Base-by-base conservation (phyloP, 1,140 invertebrate species). In the Drosophila ercepeae region DNA sequence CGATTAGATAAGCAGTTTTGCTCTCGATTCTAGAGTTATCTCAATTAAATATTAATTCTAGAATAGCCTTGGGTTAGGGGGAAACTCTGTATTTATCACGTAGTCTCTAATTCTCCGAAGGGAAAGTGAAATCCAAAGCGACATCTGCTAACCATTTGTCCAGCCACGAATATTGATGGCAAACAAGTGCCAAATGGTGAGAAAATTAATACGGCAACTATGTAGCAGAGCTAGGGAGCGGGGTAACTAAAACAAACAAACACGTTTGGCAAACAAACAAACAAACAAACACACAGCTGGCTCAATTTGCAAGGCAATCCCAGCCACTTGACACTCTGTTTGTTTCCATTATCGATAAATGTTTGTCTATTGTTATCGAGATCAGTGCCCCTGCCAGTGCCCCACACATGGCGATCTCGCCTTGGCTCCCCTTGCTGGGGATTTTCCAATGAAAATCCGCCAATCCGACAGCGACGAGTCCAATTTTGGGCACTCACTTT, bases 401-500 rank as follows among this genome's bases (percentile, higher is more conserved):
- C 75, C 67, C 75, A 45, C 75, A 78, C 61, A 54, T 51, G 69
- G 69, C 13, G 34, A 16, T 21, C 36, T 53, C 34, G 71, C 76
- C 75, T 45, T 77, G 42, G 52, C 13, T 42, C 21, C 36, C 21
- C n/a, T 9, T 9, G n/a, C 39, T n/a, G 8, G 1, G 2, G 39
- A 4, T 36, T 68, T 83, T 84, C 59, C 79, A 84, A 63, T 64
- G 71, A 84, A 84, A 75, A 59, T n/a, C n/a, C 29, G 49, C 42
- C 42, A 50, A 18, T 42, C 39, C 58, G 25, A 39, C 36, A 54
- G 32, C 34, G 34, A 39, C 52, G 48, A 55, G 48, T 61, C 79
- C 71, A 67, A 86, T 79, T 83, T 86, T 68, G 76, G 79, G 69
- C 57, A 64, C 46, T 48, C 39, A 78, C 64, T 83, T 84, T 83